phyloP scores from a whole-genome alignment of 1,140 invertebrate genomes.

The Oedothorax gibbosus region DNA sequence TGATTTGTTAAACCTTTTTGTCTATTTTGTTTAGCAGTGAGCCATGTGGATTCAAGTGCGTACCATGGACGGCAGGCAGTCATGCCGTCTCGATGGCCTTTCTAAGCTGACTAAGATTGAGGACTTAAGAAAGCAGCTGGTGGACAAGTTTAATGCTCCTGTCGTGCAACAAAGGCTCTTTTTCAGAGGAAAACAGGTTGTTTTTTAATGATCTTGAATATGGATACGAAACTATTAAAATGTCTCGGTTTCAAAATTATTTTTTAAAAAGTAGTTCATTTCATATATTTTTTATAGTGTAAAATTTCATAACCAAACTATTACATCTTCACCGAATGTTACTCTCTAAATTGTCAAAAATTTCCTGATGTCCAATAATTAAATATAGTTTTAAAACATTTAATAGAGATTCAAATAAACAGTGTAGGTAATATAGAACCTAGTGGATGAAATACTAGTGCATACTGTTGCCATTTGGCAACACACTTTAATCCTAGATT shows the following conservation, averaged over 20 bases:
- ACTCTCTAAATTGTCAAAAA: too few species aligned
- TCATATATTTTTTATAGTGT: too few species aligned
- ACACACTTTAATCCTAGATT: too few species aligned
- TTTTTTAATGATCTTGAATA: not conserved
- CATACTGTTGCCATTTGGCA: too few species aligned
- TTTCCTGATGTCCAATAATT: too few species aligned
- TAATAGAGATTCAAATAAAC: not conserved
- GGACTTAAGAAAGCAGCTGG: constrained; percentile 74
- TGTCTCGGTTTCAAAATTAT: too few species aligned
- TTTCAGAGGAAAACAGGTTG: constrained; percentile 79
- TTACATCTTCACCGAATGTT: too few species aligned
- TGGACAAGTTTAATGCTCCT: constrained; percentile 70
- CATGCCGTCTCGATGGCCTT: constrained; percentile 70
- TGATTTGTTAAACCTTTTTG: not conserved
- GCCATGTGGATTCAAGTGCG: constrained; percentile 75
- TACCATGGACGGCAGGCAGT: constrained; percentile 72
- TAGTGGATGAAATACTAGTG: too few species aligned
- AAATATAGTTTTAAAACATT: not conserved
- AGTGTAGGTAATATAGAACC: not conserved
- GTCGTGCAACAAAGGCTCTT: constrained; percentile 77
- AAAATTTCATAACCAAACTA: too few species aligned
- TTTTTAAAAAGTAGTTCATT: too few species aligned
- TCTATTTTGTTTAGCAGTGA: not conserved
- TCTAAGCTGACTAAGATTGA: constrained; percentile 74
- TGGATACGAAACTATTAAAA: too few species aligned